These are phyloP conservation scores for Tridacna crocea DNA, from an alignment of 2,888 invertebrate species.

Conservation along the genomic window DNA sequence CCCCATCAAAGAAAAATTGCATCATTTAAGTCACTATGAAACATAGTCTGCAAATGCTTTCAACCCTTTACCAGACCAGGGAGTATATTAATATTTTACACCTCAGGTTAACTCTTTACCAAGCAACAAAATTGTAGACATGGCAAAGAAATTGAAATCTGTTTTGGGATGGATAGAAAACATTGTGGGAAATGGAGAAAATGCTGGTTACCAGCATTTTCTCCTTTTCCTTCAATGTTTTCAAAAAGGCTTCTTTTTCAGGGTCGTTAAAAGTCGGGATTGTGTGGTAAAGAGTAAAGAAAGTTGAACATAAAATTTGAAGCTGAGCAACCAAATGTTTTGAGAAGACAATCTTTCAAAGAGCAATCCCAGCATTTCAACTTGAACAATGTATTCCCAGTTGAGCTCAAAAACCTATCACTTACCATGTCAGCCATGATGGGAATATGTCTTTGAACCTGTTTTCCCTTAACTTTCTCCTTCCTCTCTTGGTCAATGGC, in stretches of 20 bases:
- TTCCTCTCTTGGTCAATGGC: conserved; percentile 61
- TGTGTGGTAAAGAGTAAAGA: not conserved
- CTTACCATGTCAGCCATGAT: not conserved
- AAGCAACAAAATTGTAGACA: no score
- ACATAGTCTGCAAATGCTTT: no score
- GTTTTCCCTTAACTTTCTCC: conserved; percentile 33
- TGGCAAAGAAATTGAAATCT: no score
- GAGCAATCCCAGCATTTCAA: not conserved
- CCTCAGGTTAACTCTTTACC: no score
- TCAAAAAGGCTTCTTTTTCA: not conserved
- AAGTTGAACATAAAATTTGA: not conserved
- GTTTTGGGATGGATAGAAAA: no score
- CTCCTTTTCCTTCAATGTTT: no score
- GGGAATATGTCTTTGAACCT: conserved; percentile 17
- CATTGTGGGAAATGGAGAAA: no score
- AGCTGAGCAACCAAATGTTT: not conserved
- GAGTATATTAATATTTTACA: no score
- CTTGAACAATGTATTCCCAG: not conserved
- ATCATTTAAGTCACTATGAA: no score
- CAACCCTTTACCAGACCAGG: no score
- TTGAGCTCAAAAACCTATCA: not conserved
- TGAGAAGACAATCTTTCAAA: not conserved
- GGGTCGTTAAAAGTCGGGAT: not conserved
- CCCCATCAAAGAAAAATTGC: no score
- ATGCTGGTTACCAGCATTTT: no score